Evolutionary conservation across 2,113 vertebrate genomes (phyloP).

Genomic region (Ursus arctos): DNA sequence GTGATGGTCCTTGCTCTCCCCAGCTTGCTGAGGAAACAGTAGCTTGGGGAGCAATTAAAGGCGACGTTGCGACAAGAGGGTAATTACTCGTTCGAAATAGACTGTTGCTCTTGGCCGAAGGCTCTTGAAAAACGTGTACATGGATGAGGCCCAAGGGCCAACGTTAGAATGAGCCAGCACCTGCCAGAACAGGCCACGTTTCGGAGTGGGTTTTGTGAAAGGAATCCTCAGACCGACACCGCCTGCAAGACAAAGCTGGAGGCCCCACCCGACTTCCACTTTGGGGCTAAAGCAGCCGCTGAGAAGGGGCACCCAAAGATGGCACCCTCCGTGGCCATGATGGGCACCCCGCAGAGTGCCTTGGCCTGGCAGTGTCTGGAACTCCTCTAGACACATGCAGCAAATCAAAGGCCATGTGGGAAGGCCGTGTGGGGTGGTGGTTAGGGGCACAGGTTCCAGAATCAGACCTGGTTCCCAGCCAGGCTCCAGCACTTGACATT

Average conservation of each 20-base stretch:
- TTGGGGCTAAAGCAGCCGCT: accelerated
- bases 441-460: neutral
- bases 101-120: neutral
- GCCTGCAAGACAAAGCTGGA: neutral
- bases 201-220: neutral
- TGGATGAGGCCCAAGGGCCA: neutral
- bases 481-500: accelerated
- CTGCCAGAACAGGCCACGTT: neutral
- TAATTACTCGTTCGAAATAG: accelerated
- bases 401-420: accelerated
- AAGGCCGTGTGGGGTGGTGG: neutral
- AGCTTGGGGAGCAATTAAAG: no score
- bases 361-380: neutral
- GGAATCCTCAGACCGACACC: neutral
- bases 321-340: accelerated
- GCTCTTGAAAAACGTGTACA: neutral
- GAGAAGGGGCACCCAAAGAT: neutral
- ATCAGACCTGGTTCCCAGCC: neutral
- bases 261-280: accelerated
- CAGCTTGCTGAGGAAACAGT: neutral
- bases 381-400: neutral
- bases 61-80: accelerated
- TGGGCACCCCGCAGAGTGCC: neutral
- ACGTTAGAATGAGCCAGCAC: neutral
- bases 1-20: neutral